Percentiles rank a stretch among this genome's conserved stretches.
Evolutionary conservation across 2,888 invertebrate genomes (phyloP).

Genomic region (Alsophila aescularia): DNA sequence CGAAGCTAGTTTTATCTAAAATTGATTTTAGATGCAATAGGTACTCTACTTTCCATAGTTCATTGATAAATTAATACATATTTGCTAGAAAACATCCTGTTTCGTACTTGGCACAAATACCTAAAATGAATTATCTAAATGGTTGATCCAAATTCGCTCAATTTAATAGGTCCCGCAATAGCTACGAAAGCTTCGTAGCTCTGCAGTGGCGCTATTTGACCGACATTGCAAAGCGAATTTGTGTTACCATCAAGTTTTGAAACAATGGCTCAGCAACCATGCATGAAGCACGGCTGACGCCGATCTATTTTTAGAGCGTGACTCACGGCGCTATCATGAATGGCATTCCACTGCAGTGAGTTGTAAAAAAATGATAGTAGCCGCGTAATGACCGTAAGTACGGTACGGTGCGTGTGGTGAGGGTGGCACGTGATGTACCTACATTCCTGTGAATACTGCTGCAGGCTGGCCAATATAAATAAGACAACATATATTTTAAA

Average conservation of each 20-base stretch:
- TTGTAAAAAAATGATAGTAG: slow-evolving; percentile 18
- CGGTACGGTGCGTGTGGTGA: background rate
- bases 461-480: background rate
- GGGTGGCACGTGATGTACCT: background rate
- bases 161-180: too few relatives aligned
- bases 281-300: slow-evolving; percentile 7
- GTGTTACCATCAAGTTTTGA: background rate
- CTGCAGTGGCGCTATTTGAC: background rate
- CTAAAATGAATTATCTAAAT: too few relatives aligned
- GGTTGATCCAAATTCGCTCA: too few relatives aligned
- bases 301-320: slow-evolving; percentile 23
- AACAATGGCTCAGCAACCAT: background rate
- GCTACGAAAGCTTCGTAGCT: too few relatives aligned
- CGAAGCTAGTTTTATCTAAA: too few relatives aligned
- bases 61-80: too few relatives aligned
- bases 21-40: too few relatives aligned
- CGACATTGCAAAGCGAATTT: background rate
- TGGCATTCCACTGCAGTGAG: slow-evolving; percentile 26
- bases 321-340: slow-evolving; percentile 29
- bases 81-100: too few relatives aligned
- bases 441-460: too few relatives aligned
- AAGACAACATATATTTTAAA: too few relatives aligned
- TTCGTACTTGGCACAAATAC: too few relatives aligned
- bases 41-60: too few relatives aligned
- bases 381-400: slow-evolving; percentile 2